A percentile compares a stretch with the other conserved stretches of the same genome.
These are phyloP conservation scores for Tenthredo amoena DNA, from an alignment of 2,888 invertebrate genomes.

Conservation along the genomic window DNA sequence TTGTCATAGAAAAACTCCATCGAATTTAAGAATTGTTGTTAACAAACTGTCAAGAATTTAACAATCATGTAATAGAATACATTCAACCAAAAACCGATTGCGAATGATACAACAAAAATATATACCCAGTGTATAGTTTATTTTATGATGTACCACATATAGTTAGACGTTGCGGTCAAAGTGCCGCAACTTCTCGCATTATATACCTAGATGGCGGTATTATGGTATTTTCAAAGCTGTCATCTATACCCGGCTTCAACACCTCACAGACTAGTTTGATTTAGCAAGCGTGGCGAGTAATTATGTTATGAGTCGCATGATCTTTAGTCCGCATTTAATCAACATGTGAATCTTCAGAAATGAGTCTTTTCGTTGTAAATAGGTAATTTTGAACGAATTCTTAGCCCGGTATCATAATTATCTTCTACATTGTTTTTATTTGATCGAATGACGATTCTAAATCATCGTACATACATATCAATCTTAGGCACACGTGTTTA, in stretches of 20 bases:
- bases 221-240: neutral
- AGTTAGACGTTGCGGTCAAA: neutral
- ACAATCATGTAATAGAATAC: neutral
- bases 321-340: neutral
- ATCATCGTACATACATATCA: neutral
- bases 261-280: neutral
- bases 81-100: neutral
- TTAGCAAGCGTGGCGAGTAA: neutral
- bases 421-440: slow-evolving; percentile 46
- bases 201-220: neutral
- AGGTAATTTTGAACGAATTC: slow-evolving; percentile 79
- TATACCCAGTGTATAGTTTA: neutral
- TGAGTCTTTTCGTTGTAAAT: slow-evolving; percentile 87
- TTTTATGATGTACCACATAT: neutral
- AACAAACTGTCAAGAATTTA: neutral
- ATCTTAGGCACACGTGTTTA: slow-evolving; percentile 68
- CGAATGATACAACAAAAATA: neutral
- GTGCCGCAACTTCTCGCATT: neutral
- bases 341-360: slow-evolving; percentile 66
- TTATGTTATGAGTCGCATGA: too few relatives aligned
- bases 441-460: neutral
- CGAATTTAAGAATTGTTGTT: neutral
- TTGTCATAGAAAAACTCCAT: neutral
- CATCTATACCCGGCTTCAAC: neutral
- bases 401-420: slow-evolving; percentile 14